These are phyloP conservation scores for Alloplasta piceator DNA, from an alignment of 2,888 invertebrate species.

Conservation along the genomic window DNA sequence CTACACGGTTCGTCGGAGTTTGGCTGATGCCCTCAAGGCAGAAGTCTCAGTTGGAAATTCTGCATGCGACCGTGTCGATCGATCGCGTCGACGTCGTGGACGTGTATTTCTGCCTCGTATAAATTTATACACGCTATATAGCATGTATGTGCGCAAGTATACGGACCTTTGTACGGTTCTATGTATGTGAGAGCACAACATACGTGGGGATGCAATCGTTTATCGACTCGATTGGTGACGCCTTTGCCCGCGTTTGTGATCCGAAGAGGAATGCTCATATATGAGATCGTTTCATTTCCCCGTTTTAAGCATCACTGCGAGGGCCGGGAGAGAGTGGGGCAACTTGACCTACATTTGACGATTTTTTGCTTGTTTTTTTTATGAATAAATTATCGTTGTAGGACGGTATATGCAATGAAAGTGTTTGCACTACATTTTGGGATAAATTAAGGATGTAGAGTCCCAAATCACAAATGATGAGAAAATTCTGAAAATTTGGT, in stretches of 20 bases:
- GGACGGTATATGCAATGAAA: too few relatives aligned
- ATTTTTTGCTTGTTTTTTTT: too few relatives aligned
- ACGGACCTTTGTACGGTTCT: background rate
- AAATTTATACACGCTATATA: background rate
- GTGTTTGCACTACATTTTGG: too few relatives aligned
- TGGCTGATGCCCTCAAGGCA: constrained; percentile 48
- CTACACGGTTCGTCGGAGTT: constrained; percentile 34
- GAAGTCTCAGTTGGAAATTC: constrained; percentile 49
- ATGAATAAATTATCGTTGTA: too few relatives aligned
- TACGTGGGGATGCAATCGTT: constrained; percentile 39
- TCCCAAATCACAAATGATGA: too few relatives aligned
- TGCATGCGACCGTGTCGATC: constrained; percentile 58
- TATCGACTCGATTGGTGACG: constrained; percentile 45
- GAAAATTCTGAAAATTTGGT: too few relatives aligned
- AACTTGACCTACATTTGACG: too few relatives aligned
- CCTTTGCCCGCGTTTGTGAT: constrained; percentile 4
- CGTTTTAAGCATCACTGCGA: background rate
- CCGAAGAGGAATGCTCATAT: constrained; percentile 32
- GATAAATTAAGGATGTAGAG: too few relatives aligned
- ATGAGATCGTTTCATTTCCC: background rate
- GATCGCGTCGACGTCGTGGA: constrained; percentile 53
- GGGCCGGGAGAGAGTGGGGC: too few relatives aligned
- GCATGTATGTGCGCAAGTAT: background rate
- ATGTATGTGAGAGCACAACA: constrained; percentile 35
- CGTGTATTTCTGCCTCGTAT: constrained; percentile 30